Conservation (phyloP, 2,888 invertebrate genomes). For the Patella depressa region DNA sequence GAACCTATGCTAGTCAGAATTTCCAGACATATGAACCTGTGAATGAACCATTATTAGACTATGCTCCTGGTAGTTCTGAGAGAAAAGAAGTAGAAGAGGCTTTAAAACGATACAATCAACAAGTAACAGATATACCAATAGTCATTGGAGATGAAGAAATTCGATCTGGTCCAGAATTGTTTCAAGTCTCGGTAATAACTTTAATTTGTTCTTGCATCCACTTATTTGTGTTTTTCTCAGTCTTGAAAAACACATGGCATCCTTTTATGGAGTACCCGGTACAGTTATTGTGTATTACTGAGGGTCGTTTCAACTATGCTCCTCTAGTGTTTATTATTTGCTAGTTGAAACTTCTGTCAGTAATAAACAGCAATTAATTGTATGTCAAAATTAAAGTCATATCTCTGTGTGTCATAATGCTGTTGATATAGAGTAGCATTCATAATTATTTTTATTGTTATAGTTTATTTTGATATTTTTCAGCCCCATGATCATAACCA, state of each 20-base stretch:
- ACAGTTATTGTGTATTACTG: too few relatives aligned
- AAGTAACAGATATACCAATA: conserved; percentile 90
- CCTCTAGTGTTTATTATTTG: too few relatives aligned
- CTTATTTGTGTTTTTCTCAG: not conserved
- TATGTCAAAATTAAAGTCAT: too few relatives aligned
- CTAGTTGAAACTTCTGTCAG: too few relatives aligned
- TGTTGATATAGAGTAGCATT: too few relatives aligned
- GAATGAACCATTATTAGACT: conserved; percentile 76
- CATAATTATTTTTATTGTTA: too few relatives aligned
- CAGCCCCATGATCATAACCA: conserved; percentile 92
- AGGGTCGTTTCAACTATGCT: too few relatives aligned
- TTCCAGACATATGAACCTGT: conserved; percentile 55
- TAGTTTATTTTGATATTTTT: conserved; percentile 48
- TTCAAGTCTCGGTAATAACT: conserved; percentile 78
- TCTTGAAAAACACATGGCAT: not conserved
- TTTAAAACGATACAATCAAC: conserved; percentile 78
- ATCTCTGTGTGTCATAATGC: too few relatives aligned
- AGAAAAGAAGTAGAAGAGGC: conserved; percentile 81
- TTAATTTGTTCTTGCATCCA: not conserved
- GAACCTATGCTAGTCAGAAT: too few relatives aligned
- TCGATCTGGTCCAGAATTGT: conserved; percentile 81
- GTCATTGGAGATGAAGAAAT: conserved; percentile 94
- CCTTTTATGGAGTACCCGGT: too few relatives aligned
- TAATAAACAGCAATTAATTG: too few relatives aligned
- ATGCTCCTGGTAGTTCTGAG: conserved; percentile 87